Base-by-base conservation (phyloP, 2,888 invertebrate species). In the Calephelis perditalis region DNA sequence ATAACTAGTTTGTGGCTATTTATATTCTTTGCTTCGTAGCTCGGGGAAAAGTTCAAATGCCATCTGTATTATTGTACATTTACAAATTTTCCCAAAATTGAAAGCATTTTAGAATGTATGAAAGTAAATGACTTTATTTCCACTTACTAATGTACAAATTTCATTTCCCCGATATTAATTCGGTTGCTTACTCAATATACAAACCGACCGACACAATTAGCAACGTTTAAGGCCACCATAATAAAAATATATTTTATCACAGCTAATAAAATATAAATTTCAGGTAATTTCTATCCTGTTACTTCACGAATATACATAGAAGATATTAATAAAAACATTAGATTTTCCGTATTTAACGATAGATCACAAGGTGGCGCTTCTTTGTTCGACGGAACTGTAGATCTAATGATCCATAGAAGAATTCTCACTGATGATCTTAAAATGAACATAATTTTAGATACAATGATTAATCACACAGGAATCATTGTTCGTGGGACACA, bases 211-310 rank as follows among this genome's bases (percentile, higher is more conserved):
- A 15, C 15, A 15, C 15, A 15, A 1, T 15, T 26, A 26, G 26
- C 26, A 3, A 26, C 3, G 26, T 26, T 0, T 26, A 4, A 4
- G 3, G 3, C 26, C 26, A 40, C 40, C 6, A 40, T 7, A 40
- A 40, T 5, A 6, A 7, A 40, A 7, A 8, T 40, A 1, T 40
- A 40, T 40, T 40, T 6, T 40, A 40, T 7, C 1, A 44, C 7
- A 11, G 7, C 15, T 46, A 45, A 45, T 46, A 15, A 35, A 45
- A 12, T 2, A 26, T 57, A 40, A 36, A 10, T 66, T 63, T 5
- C 73, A 62, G 96, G 82, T 36, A 99, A 99, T 81, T 97, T 97
- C 77, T 99, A 97, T 77, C 99, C 99, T 0, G 92, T 99, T 0
- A 97, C 96, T 35, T 94, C 96, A 0, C 94, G 95, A 75, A 96